Evolutionary conservation across 2,113 vertebrate species (phyloP).

Genomic region (Rhadina sibilatrix): DNA sequence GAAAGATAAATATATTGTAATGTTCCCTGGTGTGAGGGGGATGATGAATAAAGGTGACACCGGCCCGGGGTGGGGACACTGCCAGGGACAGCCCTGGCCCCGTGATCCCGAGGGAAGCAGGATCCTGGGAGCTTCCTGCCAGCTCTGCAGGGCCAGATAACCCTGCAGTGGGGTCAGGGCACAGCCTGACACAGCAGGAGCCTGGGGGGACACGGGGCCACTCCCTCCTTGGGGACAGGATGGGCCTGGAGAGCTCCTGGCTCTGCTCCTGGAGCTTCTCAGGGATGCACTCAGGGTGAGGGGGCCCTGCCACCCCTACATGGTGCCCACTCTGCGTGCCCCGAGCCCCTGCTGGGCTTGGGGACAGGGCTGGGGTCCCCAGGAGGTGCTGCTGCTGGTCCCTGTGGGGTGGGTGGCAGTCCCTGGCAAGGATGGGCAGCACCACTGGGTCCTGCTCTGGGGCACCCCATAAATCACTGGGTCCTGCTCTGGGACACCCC

Average conservation of each 20-base stretch:
- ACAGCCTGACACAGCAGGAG: background rate
- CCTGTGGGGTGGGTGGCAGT: background rate
- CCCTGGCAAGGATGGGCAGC: background rate
- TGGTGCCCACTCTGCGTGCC: too few species aligned
- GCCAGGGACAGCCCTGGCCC: rapidly evolving
- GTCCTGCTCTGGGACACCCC: too few species aligned
- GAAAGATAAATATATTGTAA: constrained; percentile 51
- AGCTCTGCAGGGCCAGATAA: background rate
- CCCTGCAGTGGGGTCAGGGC: background rate
- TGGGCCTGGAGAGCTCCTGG: rapidly evolving
- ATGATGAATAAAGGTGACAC: constrained; percentile 40
- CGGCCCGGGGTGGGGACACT: background rate
- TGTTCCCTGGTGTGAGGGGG: constrained; percentile 15
- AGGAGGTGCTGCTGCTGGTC: background rate
- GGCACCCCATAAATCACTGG: too few species aligned
- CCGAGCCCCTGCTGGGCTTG: rapidly evolving
- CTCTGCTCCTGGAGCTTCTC: background rate
- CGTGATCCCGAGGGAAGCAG: background rate
- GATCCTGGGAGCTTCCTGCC: background rate
- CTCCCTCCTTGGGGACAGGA: background rate
- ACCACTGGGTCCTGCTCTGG: background rate
- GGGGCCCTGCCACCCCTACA: rapidly evolving
- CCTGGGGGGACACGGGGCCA: rapidly evolving
- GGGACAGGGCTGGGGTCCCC: rapidly evolving
- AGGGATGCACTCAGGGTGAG: too few species aligned